These are phyloP conservation scores for Strix uralensis DNA, from an alignment of 2,113 vertebrate species.

Conservation along the genomic window DNA sequence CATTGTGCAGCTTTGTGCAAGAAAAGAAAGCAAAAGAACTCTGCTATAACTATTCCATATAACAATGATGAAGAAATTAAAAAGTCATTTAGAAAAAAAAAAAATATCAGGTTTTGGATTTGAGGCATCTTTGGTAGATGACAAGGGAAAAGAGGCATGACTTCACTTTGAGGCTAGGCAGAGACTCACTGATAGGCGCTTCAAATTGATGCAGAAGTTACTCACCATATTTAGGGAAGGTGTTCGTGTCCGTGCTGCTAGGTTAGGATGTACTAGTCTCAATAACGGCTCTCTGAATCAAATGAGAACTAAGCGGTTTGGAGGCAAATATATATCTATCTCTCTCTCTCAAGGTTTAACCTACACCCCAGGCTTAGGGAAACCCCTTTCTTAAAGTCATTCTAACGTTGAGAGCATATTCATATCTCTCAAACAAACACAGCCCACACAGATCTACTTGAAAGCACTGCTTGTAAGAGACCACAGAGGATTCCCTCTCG, in stretches of 20 bases:
- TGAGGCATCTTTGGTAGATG: neutral
- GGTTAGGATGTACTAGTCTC: neutral
- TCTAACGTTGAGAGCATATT: constrained; percentile 39
- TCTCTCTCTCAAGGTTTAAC: constrained; percentile 61
- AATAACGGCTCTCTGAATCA: constrained; percentile 62
- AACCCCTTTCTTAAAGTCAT: constrained; percentile 71
- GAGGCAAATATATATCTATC: neutral
- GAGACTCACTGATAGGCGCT: neutral
- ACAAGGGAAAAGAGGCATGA: neutral
- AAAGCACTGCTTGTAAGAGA: constrained; percentile 64
- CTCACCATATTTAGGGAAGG: constrained; percentile 63
- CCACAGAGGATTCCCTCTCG: constrained; percentile 79
- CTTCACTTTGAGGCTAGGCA: neutral
- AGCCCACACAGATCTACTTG: constrained; percentile 60
- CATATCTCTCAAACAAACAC: constrained; percentile 59
- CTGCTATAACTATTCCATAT: neutral
- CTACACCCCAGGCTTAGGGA: constrained; percentile 69
- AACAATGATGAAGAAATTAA: neutral
- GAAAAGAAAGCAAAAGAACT: neutral
- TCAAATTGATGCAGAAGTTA: constrained; percentile 10
- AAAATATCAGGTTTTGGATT: neutral
- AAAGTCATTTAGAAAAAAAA: neutral
- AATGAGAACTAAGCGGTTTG: constrained; percentile 64
- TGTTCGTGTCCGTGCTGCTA: neutral
- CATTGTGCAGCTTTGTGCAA: neutral